Percentiles rank a stretch among this genome's conserved stretches.
Evolutionary conservation across 2,797 vertebrate species (phyloP).

Genomic region (Urophycis tenuis): DNA sequence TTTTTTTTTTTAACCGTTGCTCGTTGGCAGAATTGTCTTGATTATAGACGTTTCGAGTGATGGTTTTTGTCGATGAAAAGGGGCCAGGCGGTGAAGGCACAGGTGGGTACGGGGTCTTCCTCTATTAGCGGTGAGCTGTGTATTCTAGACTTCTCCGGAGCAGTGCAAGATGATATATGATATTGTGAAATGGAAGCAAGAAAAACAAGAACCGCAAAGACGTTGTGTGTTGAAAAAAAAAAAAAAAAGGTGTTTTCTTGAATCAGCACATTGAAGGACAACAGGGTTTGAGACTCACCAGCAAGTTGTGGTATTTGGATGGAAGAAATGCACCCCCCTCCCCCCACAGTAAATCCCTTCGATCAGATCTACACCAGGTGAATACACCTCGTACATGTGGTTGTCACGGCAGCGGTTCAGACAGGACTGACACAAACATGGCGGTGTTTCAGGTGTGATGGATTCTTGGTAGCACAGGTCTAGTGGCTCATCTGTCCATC

Average conservation of each 20-base stretch:
- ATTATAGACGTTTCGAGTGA: constrained; percentile 27
- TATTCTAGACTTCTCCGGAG: neutral
- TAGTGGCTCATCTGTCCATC: neutral
- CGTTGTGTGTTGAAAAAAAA: constrained; percentile 18
- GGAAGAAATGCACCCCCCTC: constrained; percentile 12
- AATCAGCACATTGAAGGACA: constrained; percentile 73
- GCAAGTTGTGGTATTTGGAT: constrained; percentile 69
- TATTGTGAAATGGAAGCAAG: neutral
- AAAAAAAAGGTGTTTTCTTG: constrained; percentile 75
- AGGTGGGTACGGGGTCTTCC: neutral
- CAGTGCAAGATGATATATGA: neutral
- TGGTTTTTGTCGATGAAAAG: constrained; percentile 21
- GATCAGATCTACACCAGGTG: neutral
- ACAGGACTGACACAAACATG: neutral
- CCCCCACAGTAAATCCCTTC: neutral
- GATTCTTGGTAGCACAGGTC: neutral
- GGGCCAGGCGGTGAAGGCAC: constrained; percentile 5
- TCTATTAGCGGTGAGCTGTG: neutral
- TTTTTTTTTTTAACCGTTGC: constrained; percentile 3
- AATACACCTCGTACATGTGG: neutral
- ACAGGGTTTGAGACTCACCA: constrained; percentile 58
- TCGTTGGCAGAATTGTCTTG: constrained; percentile 8
- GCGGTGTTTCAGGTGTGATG: neutral
- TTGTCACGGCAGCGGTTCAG: neutral
- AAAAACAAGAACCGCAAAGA: constrained; percentile 11